phyloP scores from a whole-genome alignment of 2,797 vertebrate species.

The Pterois miles region DNA sequence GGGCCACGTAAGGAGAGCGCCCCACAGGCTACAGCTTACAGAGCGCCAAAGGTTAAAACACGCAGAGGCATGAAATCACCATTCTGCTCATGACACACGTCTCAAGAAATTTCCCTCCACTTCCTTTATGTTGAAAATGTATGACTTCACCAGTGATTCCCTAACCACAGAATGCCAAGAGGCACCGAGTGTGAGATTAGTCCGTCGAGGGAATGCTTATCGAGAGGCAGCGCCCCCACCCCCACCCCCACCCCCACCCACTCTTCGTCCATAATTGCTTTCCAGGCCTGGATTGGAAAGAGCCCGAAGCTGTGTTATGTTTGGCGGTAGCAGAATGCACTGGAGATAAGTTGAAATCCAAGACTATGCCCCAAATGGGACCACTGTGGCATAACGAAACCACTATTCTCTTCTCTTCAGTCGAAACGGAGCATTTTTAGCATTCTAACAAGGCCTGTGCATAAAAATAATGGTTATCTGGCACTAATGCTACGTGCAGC shows the following conservation, averaged over 20 bases:
- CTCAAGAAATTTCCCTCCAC: slow-evolving; percentile 24
- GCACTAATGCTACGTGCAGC: slow-evolving; percentile 31
- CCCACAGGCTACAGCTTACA: slow-evolving; percentile 38
- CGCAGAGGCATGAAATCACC: slow-evolving; percentile 53
- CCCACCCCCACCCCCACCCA: slow-evolving; percentile 6
- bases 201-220: slow-evolving; percentile 71
- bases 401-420: slow-evolving; percentile 40
- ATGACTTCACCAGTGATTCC: slow-evolving; percentile 53
- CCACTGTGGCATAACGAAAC: slow-evolving; percentile 54
- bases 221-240: slow-evolving; percentile 49
- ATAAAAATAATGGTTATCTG: slow-evolving; percentile 56
- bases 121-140: slow-evolving; percentile 58
- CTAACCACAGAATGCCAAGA: slow-evolving; percentile 64
- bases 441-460: slow-evolving; percentile 50
- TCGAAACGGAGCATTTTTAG: slow-evolving; percentile 23
- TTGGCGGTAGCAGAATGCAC: slow-evolving; percentile 66
- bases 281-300: slow-evolving; percentile 60
- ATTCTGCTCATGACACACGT: slow-evolving; percentile 49
- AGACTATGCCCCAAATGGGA: slow-evolving; percentile 60
- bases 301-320: slow-evolving; percentile 72
- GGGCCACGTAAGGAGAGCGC: slow-evolving; percentile 18
- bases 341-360: slow-evolving; percentile 71
- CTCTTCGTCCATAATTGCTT: slow-evolving; percentile 78
- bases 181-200: slow-evolving; percentile 65
- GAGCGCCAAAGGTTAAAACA: slow-evolving; percentile 65